Evolutionary conservation across 2,113 vertebrate genomes (phyloP), one percentile per base, ranked within the genome.

Genomic region (Xerus inauris): DNA sequence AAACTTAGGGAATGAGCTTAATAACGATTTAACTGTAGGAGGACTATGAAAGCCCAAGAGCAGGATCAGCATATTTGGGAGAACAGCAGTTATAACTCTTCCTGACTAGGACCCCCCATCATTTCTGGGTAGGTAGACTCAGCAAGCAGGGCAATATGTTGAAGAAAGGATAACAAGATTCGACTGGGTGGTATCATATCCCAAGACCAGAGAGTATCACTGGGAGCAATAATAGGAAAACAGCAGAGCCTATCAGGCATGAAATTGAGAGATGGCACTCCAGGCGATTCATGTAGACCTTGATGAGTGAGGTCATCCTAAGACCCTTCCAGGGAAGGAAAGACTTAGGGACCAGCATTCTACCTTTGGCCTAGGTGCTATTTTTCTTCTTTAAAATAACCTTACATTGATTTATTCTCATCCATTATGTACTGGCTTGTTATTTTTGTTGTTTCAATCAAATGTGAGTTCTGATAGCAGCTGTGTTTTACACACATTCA

Each of bases 381-480:
- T 83, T 72, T 91, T 92, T 72, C 77, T 64, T 91, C 64, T 54
- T 79, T 73, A 85, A 40, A 79, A 51, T 85, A 47, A 51, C 57
- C 75, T 95, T 51, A 30, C 13, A 64, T 38, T 51, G 35, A 75
- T 38, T 92, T 30, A 28, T 81, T 75, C 72, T 93, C 26, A 81
- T 81, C 42, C 16, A 8, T 89, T 59, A 73, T 13, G 5, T 45
- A 42, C 54, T 89, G 35, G 16, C 12, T 69, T 67, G 47, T 40
- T 65, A 13, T 62, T 62, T 28, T 73, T 67, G 47, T n/a, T 62
- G 57, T 38, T 85, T 90, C n/a, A 85, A 84, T 80, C 45, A 86
- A 94, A 73, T 49, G 28, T 85, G 35, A 86, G n/a, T 80, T 95
- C 6, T 86, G 38, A 40, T 81, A 35, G 40, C 92, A 11, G 57